These are phyloP conservation scores for Cepaea hortensis DNA, from an alignment of 2,888 invertebrate genomes.

Conservation along the genomic window DNA sequence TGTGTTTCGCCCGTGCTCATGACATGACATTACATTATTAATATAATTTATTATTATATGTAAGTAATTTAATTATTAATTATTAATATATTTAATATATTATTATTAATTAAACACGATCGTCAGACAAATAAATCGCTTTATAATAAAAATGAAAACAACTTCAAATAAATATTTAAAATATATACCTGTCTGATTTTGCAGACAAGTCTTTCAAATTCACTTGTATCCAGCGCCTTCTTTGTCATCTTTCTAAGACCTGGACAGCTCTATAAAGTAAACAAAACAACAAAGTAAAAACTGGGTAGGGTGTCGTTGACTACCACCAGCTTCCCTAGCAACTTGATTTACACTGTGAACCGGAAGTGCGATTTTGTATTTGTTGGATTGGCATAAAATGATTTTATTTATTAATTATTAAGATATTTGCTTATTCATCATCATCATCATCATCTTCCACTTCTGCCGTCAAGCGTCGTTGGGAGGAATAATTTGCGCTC, in stretches of 20 bases:
- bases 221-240: conserved; percentile 58
- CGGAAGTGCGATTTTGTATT: conserved; percentile 22
- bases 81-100: too few relatives aligned
- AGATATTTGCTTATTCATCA: background rate
- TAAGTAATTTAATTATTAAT: too few relatives aligned
- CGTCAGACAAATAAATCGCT: too few relatives aligned
- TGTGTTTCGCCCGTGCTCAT: too few relatives aligned
- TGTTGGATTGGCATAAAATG: conserved; percentile 1
- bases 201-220: conserved; percentile 61
- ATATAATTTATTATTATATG: too few relatives aligned
- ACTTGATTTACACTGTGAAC: conserved; percentile 6
- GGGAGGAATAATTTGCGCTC: too few relatives aligned
- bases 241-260: conserved; percentile 61
- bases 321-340: conserved; percentile 38
- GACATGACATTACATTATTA: too few relatives aligned
- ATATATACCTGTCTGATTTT: conserved; percentile 65
- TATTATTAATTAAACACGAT: too few relatives aligned
- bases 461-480: too few relatives aligned
- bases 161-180: conserved; percentile 34
- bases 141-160: too few relatives aligned
- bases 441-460: background rate
- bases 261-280: background rate
- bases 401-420: background rate
- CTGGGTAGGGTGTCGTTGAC: background rate
- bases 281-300: too few relatives aligned